Base-by-base conservation (phyloP, 37 sponge, comb jelly and placozoan genomes). In the Cliona cf. orientalis region DNA sequence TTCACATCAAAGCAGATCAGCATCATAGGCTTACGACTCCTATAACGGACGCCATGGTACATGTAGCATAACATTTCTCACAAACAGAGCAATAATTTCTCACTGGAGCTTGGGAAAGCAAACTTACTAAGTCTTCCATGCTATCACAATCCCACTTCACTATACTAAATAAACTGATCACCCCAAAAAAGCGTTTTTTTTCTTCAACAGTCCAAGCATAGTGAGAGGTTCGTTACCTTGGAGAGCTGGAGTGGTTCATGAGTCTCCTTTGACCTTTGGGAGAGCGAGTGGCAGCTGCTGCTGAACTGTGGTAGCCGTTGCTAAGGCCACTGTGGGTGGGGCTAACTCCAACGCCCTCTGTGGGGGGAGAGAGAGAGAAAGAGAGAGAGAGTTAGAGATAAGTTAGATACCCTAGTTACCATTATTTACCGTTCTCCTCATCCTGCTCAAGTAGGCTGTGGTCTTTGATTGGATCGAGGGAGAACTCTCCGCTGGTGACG, bases 231-330 rank as follows among this genome's bases (percentile, higher is more conserved):
- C 3, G 75, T 19, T 19, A 21, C 56, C 19, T 12, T 53, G 56
- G 32, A 37, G 39, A 68, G 22, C 69, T 68, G 32, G 29, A 21
- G 56, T 21, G 26, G 63, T 61, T 9, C 19, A 31, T 9, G 6
- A 28, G 67, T 66, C 67, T 66, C 38, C 67, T 29, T 21, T 66
- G 35, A 11, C 9, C 5, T 40, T 66, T 37, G n/a, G 71, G 71
- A 28, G 46, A 71, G 5, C 71, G 4, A 35, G 37, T 35, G 6
- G 68, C 5, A 35, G 68, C 11, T 14, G 53, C 14, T 9, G 9
- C 68, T 61, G 56, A 34, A 46, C 36, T 3, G 46, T 71, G 71
- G 71, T 71, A 71, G n/a, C 71, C 71, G 22, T 71, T 71, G 46
- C 46, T 71, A 22, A 71, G 22, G 5, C 46, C 4, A 43, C 29